Conservation (phyloP, 2,888 invertebrate genomes). For the Halictus quadricinctus region DNA sequence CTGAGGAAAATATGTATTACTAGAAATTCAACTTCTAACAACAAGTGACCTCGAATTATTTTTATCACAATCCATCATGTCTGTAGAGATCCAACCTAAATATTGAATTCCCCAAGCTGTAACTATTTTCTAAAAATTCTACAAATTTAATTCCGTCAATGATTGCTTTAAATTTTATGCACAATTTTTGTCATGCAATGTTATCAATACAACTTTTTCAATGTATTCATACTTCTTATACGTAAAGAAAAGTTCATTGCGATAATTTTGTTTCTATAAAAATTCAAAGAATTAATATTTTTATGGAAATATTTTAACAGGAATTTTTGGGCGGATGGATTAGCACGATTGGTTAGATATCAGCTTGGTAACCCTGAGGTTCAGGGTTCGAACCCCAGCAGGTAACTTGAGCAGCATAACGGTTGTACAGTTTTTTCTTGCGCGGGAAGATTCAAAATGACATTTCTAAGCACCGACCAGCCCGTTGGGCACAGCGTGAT, state of each 20-base stretch:
- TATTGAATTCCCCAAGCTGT: too few species aligned
- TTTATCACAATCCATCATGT: too few species aligned
- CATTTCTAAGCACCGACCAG: slow-evolving; percentile 14
- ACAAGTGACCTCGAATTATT: background rate
- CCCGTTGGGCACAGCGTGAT: slow-evolving; percentile 43
- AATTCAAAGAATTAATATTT: background rate
- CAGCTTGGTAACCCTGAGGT: background rate
- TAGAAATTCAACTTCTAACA: background rate
- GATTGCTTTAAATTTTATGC: too few species aligned
- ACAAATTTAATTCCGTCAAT: background rate
- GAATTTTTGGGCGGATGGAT: background rate
- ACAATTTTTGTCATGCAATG: too few species aligned
- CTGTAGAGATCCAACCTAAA: too few species aligned
- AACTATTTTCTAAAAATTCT: background rate
- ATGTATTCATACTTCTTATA: background rate
- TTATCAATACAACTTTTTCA: background rate
- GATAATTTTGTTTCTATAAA: background rate
- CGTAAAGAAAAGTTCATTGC: background rate
- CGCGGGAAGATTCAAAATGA: background rate
- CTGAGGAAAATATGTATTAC: background rate
- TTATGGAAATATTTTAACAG: background rate
- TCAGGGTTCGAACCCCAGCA: slow-evolving; percentile 18
- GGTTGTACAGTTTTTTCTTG: background rate
- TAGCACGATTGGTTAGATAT: slow-evolving; percentile 11
- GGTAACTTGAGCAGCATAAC: background rate